Evolutionary conservation across 1,140 invertebrate species (phyloP).

Genomic region (Antheraea pernyi): DNA sequence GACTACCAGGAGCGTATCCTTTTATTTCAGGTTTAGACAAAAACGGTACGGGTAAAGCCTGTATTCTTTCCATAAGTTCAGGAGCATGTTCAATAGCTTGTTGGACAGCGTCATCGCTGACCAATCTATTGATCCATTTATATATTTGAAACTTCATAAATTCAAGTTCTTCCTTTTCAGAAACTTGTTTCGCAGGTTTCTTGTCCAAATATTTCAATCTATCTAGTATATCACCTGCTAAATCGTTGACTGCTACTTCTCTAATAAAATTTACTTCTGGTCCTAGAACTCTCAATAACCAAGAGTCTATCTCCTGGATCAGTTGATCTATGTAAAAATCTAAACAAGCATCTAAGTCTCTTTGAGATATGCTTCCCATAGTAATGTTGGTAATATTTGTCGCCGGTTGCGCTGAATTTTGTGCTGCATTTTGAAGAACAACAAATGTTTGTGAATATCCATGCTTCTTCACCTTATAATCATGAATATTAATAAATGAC

Average conservation of each 20-base stretch:
- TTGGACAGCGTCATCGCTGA: slow-evolving; percentile 30
- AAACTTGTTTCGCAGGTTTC: slow-evolving; percentile 30
- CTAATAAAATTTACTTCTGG: slow-evolving; percentile 8
- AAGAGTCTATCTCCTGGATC: slow-evolving; percentile 27
- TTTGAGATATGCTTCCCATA: slow-evolving; percentile 18
- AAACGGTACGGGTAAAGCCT: slow-evolving; percentile 32
- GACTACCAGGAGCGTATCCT: background rate
- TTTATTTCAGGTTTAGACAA: slow-evolving; percentile 2
- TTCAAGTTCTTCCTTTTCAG: slow-evolving; percentile 46
- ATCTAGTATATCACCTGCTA: slow-evolving; percentile 37
- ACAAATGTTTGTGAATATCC: slow-evolving; percentile 27
- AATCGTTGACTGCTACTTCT: slow-evolving; percentile 26
- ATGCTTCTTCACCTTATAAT: slow-evolving; percentile 1
- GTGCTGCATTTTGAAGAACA: slow-evolving; percentile 27
- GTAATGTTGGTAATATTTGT: slow-evolving; percentile 18
- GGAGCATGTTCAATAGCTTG: slow-evolving; percentile 33
- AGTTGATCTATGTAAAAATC: slow-evolving; percentile 32
- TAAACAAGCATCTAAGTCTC: slow-evolving; percentile 22
- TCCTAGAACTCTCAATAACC: slow-evolving; percentile 22
- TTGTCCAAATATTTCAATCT: slow-evolving; percentile 52
- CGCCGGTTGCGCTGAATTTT: slow-evolving; percentile 1
- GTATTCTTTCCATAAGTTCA: slow-evolving; percentile 41
- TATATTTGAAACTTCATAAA: slow-evolving; percentile 60
- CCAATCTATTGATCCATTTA: slow-evolving; percentile 53
- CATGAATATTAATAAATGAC: background rate